Base-by-base conservation (phyloP, 2,888 invertebrate genomes). In the Hirtodrosophila alboralis region DNA sequence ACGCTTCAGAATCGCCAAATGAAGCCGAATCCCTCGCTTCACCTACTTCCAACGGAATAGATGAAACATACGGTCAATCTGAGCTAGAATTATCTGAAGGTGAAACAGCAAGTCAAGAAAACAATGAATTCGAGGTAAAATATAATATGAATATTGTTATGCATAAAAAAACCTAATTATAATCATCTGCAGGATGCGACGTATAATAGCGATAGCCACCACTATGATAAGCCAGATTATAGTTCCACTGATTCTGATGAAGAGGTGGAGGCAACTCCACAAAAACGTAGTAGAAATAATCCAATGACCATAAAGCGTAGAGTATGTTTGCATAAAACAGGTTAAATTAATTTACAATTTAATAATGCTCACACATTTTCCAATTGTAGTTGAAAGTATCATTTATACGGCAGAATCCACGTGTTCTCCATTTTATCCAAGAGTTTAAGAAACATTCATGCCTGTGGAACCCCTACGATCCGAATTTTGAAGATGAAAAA, bases 361-460 rank as follows among this genome's bases (percentile, higher is more conserved):
- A 18, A 18, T 18, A 18, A 18, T 18, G 2, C 5, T 3, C 2
- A 4, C 18, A 3, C 18, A 18, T 4, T 18, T 18, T 4, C 2
- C 3, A 31, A 33, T 53, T 74, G 2, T 23, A 72, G 72, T 33
- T 72, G 1, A 56, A 54, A 16, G 36, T 72, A 0, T 49, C 59
- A 0, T 72, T 72, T 12, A 12, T 33, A n/a, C 45, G 64, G 0
- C 37, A 53, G 8, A 60, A 64, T 45, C 57, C 60, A 1, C 64
- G 75, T 8, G 27, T 65, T 5, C 3, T 61, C 0, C 36, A 45
- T 8, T 58, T 72, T 0, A 72, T 72, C 1, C 57, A 60, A n/a
- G 60, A 47, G 16, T 52, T 65, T n/a, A 65, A 45, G 10, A 65
- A 57, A 0, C 52, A 70, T 16, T 30, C 65, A 4, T 72, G 75